Conservation (phyloP, 2,888 invertebrate species). For the Tineola bisselliella region DNA sequence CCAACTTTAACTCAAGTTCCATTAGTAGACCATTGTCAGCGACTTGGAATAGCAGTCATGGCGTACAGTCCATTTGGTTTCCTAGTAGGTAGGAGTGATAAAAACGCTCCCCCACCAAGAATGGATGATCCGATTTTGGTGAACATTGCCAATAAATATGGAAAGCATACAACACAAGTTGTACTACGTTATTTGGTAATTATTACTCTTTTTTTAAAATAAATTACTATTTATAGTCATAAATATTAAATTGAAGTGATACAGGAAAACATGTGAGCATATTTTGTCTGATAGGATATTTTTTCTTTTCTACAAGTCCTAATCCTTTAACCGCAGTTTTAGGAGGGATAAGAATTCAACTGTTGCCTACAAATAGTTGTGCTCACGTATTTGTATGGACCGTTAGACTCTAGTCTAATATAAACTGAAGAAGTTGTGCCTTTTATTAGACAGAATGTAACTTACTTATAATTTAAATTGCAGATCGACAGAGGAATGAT, state of each 20-base stretch:
- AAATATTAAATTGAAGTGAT: too few species aligned
- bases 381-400: too few species aligned
- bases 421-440: too few species aligned
- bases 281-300: too few species aligned
- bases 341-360: too few species aligned
- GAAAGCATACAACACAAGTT: conserved; percentile 72
- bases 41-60: conserved; percentile 72
- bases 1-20: conserved; percentile 76
- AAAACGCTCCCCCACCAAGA: conserved; percentile 50
- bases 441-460: too few species aligned
- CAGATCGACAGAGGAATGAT: conserved; percentile 62
- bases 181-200: conserved; percentile 73
- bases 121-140: conserved; percentile 63
- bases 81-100: conserved; percentile 35
- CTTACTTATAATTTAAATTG: conserved; percentile 15
- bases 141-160: conserved; percentile 69
- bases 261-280: too few species aligned
- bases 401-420: too few species aligned
- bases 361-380: too few species aligned
- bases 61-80: conserved; percentile 76
- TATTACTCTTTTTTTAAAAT: background rate
- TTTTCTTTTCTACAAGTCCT: too few species aligned
- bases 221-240: background rate
- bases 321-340: too few species aligned
- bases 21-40: conserved; percentile 72